phyloP scores from a whole-genome alignment of 2,113 vertebrate species.

The Passer montanus region DNA sequence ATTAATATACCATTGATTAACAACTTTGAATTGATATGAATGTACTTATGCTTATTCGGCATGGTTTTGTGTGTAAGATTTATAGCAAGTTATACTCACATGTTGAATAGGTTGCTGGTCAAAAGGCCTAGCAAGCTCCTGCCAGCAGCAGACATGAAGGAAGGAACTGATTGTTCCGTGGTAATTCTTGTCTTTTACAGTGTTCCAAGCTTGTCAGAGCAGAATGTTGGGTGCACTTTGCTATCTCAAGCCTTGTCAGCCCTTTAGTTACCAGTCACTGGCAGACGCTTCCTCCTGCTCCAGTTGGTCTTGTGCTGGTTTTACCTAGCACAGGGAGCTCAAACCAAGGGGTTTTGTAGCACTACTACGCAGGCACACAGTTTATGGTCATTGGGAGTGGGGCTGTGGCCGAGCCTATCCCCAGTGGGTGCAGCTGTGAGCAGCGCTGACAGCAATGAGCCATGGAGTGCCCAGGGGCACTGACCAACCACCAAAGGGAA shows the following conservation, averaged over 20 bases:
- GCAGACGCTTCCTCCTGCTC: neutral
- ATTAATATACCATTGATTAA: neutral
- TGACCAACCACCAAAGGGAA: neutral
- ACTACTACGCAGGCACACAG: fast-evolving
- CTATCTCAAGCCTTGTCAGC: neutral
- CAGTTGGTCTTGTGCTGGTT: neutral
- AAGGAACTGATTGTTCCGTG: neutral
- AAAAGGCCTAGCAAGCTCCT: neutral
- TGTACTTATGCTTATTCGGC: neutral
- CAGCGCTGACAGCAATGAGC: neutral
- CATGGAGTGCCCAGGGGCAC: neutral
- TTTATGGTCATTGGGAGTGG: neutral
- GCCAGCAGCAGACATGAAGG: neutral
- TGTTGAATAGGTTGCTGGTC: neutral
- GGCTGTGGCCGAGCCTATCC: neutral
- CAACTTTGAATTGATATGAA: neutral
- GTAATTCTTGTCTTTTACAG: neutral
- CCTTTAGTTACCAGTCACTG: neutral
- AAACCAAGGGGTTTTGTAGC: fast-evolving
- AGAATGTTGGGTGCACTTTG: neutral
- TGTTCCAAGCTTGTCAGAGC: neutral
- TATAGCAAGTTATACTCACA: fast-evolving
- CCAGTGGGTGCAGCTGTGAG: neutral
- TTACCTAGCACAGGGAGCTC: neutral
- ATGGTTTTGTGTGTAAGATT: neutral